Conservation (phyloP, 1,140 invertebrate genomes). For the Temnothorax nylanderi region DNA sequence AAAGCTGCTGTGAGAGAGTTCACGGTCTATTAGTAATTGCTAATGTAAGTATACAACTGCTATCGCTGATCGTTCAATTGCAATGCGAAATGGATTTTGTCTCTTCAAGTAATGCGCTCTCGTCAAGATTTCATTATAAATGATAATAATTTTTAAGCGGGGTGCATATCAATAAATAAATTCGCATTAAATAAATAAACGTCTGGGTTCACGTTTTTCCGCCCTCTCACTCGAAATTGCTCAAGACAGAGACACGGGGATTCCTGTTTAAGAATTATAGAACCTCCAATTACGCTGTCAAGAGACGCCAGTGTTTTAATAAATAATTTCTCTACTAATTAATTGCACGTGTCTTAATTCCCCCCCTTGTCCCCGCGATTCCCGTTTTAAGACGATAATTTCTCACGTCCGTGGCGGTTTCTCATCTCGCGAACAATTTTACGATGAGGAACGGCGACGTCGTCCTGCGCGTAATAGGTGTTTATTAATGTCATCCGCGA, state of each 20-base stretch:
- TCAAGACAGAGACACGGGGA: background rate
- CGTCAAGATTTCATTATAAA: background rate
- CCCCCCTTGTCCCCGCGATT: background rate
- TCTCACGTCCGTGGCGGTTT: background rate
- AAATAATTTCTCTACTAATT: constrained; percentile 42
- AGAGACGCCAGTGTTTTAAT: constrained; percentile 21
- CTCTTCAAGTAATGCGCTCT: background rate
- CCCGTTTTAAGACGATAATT: constrained; percentile 50
- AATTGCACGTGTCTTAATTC: background rate
- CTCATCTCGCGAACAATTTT: constrained; percentile 42
- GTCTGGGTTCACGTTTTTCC: background rate
- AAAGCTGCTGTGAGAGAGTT: constrained; percentile 63
- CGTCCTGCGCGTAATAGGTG: constrained; percentile 42
- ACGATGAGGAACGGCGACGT: constrained; percentile 51
- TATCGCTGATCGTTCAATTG: constrained; percentile 32
- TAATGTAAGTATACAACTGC: constrained; percentile 53
- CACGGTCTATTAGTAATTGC: constrained; percentile 69
- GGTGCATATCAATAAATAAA: constrained; percentile 16
- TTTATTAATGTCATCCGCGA: constrained; percentile 55
- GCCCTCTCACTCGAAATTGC: background rate
- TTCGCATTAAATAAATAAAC: background rate
- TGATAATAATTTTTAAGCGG: background rate
- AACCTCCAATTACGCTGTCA: constrained; percentile 20
- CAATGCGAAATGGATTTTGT: constrained; percentile 14
- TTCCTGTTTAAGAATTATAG: background rate